These are phyloP conservation scores for Arctopsyche grandis DNA, from an alignment of 1,140 invertebrate genomes.

Conservation along the genomic window DNA sequence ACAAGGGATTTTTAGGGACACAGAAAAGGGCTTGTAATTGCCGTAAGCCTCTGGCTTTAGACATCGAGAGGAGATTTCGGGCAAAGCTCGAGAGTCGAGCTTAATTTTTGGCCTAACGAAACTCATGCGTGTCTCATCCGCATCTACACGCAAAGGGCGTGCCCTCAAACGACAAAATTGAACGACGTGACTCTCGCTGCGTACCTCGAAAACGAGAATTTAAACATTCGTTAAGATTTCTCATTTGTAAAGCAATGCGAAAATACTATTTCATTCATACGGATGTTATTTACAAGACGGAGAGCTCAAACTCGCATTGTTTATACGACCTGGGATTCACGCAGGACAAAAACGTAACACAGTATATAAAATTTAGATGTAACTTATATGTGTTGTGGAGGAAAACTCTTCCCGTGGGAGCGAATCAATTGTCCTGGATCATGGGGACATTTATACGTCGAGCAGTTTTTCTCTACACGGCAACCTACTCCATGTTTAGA, in stretches of 20 bases:
- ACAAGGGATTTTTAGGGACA: constrained; percentile 19
- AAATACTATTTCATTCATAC: too few species aligned
- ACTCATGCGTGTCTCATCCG: neutral
- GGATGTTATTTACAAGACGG: too few species aligned
- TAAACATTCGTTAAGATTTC: too few species aligned
- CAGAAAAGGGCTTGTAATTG: constrained; percentile 24
- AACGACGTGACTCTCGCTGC: neutral
- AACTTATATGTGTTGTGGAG: neutral
- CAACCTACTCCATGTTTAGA: too few species aligned
- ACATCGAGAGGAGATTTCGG: neutral
- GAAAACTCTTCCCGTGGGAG: neutral
- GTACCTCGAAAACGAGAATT: neutral
- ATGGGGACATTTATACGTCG: constrained; percentile 2
- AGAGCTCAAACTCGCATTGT: neutral
- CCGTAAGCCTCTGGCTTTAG: neutral
- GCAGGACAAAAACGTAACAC: neutral
- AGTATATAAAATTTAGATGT: constrained; percentile 9
- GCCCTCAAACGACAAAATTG: neutral
- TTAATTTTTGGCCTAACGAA: neutral
- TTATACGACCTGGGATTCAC: neutral
- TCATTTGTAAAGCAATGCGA: too few species aligned
- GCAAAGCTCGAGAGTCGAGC: neutral
- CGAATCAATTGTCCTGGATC: constrained; percentile 18
- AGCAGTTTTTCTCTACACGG: neutral
- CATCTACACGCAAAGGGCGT: constrained; percentile 11